Base-by-base conservation (phyloP, 92 coral and sea anemone species). In the Porites rus region DNA sequence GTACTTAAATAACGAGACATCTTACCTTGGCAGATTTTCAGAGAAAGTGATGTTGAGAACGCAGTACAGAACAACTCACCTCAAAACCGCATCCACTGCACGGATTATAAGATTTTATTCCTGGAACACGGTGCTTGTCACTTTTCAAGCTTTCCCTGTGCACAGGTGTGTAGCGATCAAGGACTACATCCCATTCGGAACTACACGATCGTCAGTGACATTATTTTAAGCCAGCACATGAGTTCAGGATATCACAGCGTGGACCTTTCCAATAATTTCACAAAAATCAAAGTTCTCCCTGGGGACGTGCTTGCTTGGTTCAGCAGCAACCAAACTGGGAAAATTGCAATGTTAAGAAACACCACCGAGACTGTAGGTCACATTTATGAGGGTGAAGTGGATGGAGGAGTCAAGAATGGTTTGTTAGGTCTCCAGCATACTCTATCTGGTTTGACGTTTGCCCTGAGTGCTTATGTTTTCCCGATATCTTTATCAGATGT, bases 271-370 rank as follows among this genome's bases (percentile, higher is more conserved):
- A 66, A 58, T 78, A 64, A 25, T 71, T 11, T 28, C 38, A 67
- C 50, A 31, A 20, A 58, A 63, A 16, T 79, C 25, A 63, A 54
- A 19, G 88, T 87, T 16, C 69, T 59, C 20, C 74, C 89, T 43
- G 91, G 89, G 4, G 94, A 91, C 65, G 68, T 82, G 72, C 13
- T 91, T 13, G 87, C 69, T 46, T 76, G 82, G 88, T 17, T 64
- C 18, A 66, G 82, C 51, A 76, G 77, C 10, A 12, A 28, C 38
- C 22, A 5, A 1, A 69, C 85, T 8, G 94, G 91, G 2, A 83
- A 74, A 25, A 66, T 91, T 50, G 94, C 91, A 1, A 22, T 76
- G 43, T 18, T 65, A 6, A 64, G 54, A 3, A 60, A 87, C 50
- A 28, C 74, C n/a, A 68, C 86, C 0, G 53, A 59, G 8, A 19